Evolutionary conservation across 1,140 invertebrate species (phyloP), one percentile per base, ranked within the genome.

Genomic region (Apis dorsata): DNA sequence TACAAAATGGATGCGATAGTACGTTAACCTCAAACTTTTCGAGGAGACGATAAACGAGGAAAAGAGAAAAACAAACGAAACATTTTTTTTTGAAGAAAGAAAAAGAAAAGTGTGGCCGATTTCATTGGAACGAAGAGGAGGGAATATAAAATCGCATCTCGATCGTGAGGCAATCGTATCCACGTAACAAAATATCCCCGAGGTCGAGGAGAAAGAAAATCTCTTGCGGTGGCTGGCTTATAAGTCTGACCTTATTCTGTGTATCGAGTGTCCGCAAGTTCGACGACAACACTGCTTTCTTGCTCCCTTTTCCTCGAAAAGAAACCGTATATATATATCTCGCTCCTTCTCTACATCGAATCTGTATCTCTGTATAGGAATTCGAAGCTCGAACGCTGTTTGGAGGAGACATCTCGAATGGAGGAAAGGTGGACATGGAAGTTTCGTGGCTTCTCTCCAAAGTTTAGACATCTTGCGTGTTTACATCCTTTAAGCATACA

Each of bases 171-270:
- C 84, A 82, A 87, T 81, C 72, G 69, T 83, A 88, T 82, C 79
- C 68, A 59, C 83, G 86, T 87, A 88, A 86, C 72, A 85, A 76
- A 87, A 87, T 86, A 88, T 86, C 72, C 57, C 63, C 65, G 85
- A 71, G 78, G 63, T 66, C 68, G 71, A 3, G 69, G 71, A 78
- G 80, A 81, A 68, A 77, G 76, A 84, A 86, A 86, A 81, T 86
- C 66, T 79, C 34, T 44, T 79, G 81, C 77, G 73, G 85, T 83
- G 76, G 63, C 53, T 59, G 65, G 34, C 34, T 44, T 76, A 49
- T 60, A 70, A 74, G 21, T 59, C 21, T 59, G 53, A 59, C 74
- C 80, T 85, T 70, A 66, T 77, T 85, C 51, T 79, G 24, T 85
- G 78, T 84, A 75, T 81, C 84, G 73, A 66, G 60, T 88, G 55